Conservation (phyloP, 2,888 invertebrate genomes). For the Antitype chi region DNA sequence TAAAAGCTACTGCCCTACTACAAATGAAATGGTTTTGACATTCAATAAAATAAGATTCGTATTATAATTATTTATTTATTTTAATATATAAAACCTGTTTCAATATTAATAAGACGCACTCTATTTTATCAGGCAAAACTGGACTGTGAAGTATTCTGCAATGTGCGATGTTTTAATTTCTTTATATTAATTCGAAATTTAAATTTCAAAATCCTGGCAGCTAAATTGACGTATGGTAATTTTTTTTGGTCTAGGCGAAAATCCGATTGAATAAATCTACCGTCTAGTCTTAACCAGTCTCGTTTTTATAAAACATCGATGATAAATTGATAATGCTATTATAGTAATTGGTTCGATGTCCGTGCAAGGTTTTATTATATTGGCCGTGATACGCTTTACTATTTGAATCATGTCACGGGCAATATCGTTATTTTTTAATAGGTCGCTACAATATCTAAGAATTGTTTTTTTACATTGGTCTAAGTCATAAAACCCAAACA, state of each 20-base stretch:
- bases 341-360: conserved; percentile 29
- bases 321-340: conserved; percentile 3
- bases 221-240: background rate
- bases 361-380: conserved; percentile 33
- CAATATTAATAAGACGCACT: background rate
- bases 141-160: background rate
- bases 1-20: background rate
- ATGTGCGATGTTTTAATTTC: background rate
- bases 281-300: background rate
- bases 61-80: background rate
- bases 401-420: conserved; percentile 32
- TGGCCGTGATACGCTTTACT: conserved; percentile 15
- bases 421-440: background rate
- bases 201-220: conserved; percentile 5
- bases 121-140: background rate
- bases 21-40: background rate
- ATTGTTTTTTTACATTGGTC: background rate
- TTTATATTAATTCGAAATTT: background rate
- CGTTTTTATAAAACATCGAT: conserved; percentile 6
- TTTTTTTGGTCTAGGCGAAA: background rate
- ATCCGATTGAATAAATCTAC: background rate
- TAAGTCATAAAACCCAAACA: background rate
- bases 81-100: background rate
- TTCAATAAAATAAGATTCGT: background rate
- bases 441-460: background rate